These are phyloP conservation scores for Tragulus kanchil DNA, from an alignment of 2,113 vertebrate species.

Conservation along the genomic window DNA sequence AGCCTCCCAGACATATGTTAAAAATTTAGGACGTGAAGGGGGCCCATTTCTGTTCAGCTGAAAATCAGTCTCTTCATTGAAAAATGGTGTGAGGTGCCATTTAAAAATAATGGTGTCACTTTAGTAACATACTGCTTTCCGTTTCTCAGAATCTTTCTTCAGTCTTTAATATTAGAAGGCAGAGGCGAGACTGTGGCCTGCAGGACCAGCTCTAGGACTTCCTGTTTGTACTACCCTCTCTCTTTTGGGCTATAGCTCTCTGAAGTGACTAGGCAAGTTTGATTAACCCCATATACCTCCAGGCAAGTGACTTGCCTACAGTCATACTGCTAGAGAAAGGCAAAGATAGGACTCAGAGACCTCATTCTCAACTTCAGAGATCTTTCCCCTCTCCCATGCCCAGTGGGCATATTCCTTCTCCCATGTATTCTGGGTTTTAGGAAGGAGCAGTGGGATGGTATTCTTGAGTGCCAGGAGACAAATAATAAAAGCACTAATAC, in stretches of 20 bases:
- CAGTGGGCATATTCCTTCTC: not conserved
- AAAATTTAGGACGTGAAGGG: slow-evolving; percentile 31
- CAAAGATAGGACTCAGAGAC: not conserved
- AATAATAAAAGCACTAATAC: not conserved
- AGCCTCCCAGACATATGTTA: not conserved
- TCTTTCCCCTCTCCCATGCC: not conserved
- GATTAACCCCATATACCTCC: not conserved
- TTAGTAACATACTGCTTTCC: slow-evolving; percentile 1
- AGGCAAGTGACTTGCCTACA: not conserved
- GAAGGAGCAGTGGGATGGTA: not conserved
- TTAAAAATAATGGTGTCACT: slow-evolving; percentile 1
- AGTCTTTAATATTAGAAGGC: slow-evolving; percentile 11
- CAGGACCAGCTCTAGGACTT: not conserved
- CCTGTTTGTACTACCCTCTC: not conserved
- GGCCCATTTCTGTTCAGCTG: not conserved
- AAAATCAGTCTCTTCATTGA: not conserved
- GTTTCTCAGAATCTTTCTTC: not conserved
- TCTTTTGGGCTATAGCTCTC: not conserved
- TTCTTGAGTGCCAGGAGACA: not conserved
- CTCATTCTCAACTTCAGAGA: not conserved
- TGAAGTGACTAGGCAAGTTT: not conserved
- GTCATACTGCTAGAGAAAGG: slow-evolving; percentile 18
- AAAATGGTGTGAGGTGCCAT: not conserved
- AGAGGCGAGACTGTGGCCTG: not conserved
- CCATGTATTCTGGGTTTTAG: not conserved